Percentiles rank a stretch among this genome's conserved stretches.
Conservation (phyloP, 2,797 vertebrate species). For the Chelidonichthys spinosus region DNA sequence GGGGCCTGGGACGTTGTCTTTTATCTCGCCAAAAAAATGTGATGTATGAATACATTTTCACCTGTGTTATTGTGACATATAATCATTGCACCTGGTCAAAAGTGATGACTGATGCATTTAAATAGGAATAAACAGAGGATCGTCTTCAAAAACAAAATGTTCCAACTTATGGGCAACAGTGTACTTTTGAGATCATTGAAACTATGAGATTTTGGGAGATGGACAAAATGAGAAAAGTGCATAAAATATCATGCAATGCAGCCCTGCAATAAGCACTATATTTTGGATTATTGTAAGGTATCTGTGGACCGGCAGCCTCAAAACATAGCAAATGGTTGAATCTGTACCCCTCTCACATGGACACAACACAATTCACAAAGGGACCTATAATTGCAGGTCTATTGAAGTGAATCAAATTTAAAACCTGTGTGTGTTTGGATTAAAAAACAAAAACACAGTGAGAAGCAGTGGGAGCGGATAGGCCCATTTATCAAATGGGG, state of each 20-base stretch:
- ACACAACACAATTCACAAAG: conserved; percentile 10
- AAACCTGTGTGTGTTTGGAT: neutral
- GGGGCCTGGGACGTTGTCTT: too few relatives aligned
- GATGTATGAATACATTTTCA: too few relatives aligned
- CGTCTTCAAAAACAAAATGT: too few relatives aligned
- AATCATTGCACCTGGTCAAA: too few relatives aligned
- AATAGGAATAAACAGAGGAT: too few relatives aligned
- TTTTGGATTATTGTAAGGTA: conserved; percentile 1
- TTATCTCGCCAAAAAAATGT: too few relatives aligned
- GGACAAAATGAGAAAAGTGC: neutral
- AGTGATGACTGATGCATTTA: too few relatives aligned
- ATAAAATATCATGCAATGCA: neutral
- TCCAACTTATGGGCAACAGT: too few relatives aligned
- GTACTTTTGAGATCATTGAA: neutral
- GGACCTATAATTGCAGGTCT: neutral
- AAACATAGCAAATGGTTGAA: neutral
- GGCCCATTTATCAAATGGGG: conserved; percentile 40
- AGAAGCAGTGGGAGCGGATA: conserved; percentile 10
- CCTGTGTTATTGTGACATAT: too few relatives aligned
- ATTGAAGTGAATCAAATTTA: conserved; percentile 20
- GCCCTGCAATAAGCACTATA: neutral
- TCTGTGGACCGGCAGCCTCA: neutral
- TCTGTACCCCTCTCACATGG: neutral
- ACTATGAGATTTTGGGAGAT: neutral
- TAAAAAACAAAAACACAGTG: conserved; percentile 21